These are phyloP conservation scores for Perizoma flavofasciatum DNA, from an alignment of 2,888 invertebrate genomes.

Conservation along the genomic window DNA sequence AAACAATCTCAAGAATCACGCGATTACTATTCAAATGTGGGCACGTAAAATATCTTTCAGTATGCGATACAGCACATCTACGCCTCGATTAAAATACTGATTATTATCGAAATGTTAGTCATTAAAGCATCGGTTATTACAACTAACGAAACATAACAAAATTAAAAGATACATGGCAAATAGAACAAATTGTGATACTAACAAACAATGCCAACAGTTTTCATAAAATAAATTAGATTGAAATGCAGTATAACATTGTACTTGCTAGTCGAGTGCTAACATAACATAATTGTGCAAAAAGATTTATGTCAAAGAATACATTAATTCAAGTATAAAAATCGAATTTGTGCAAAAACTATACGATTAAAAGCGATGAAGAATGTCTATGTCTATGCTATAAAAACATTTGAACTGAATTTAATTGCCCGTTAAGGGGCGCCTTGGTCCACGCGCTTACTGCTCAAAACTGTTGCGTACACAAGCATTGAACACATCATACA, in stretches of 20 bases:
- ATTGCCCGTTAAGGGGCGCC: neutral
- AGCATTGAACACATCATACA: neutral
- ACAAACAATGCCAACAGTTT: slow-evolving; percentile 38
- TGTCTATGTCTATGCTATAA: slow-evolving; percentile 10
- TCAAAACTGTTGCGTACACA: slow-evolving; percentile 3
- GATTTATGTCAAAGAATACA: slow-evolving; percentile 26
- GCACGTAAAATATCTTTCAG: no score
- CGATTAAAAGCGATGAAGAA: slow-evolving; percentile 28
- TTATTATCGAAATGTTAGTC: slow-evolving; percentile 67
- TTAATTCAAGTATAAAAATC: slow-evolving; percentile 8
- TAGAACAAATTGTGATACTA: slow-evolving; percentile 50
- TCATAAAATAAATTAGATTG: slow-evolving; percentile 36
- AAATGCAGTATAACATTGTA: slow-evolving; percentile 42
- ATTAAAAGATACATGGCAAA: slow-evolving; percentile 62
- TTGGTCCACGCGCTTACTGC: slow-evolving; percentile 16
- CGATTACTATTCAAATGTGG: no score
- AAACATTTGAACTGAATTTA: slow-evolving; percentile 29
- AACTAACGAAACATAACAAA: slow-evolving; percentile 76
- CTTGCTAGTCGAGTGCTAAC: slow-evolving; percentile 35
- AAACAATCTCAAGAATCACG: no score
- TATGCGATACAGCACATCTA: slow-evolving; percentile 1
- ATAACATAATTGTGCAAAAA: slow-evolving; percentile 34
- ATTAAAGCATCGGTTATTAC: slow-evolving; percentile 76
- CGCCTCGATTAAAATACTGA: slow-evolving; percentile 67
- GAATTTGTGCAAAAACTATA: slow-evolving; percentile 34